Evolutionary conservation across 1,140 invertebrate genomes (phyloP), one percentile per base, ranked within the genome.

Genomic region (Argopecten irradians): DNA sequence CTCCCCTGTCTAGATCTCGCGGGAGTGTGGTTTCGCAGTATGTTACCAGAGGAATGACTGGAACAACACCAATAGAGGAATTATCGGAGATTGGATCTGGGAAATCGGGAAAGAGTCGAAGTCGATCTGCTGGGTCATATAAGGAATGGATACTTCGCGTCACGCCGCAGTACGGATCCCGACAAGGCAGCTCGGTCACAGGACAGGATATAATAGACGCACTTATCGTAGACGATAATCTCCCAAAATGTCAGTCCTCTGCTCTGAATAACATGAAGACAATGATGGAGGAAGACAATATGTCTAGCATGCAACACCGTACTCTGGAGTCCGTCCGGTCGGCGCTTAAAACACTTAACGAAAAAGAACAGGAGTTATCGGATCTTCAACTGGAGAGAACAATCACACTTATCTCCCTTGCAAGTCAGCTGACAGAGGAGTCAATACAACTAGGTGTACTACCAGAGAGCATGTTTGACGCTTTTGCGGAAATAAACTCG

Each of bases 361-460:
- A 85, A 22, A 28, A 36, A 19, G 87, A 91, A 36, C 82, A 87
- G 16, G 82, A 86, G 34, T 84, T 92, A 16, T 84, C 88, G 3
- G 91, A 93, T 32, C 87, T 91, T 16, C 92, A 93, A 82, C 84
- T 93, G 22, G 90, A 91, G 33, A 71, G 92, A 33, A 92, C 94
- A 34, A 86, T 94, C 13, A 91, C 93, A 0, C 90, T 94, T 34
- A 88, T 93, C 9, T 91, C 92, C 82, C 87, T 93, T 41, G 94
- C 94, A 0, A 93, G 92, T 55, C 93, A 94, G 90, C 71, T 94
- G 1, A 91, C 93, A 1, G 86, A 91, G 35, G 94, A 94, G 84
- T 91, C 92, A 0, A 85, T 92, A 0, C 87, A 93, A 39, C 91
- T 93, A 22, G 94, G 93, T 9, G 86, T 93, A 2, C 83, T 92